These are phyloP conservation scores for Zosterops japonicus DNA, from an alignment of 2,113 vertebrate genomes.

Conservation along the genomic window DNA sequence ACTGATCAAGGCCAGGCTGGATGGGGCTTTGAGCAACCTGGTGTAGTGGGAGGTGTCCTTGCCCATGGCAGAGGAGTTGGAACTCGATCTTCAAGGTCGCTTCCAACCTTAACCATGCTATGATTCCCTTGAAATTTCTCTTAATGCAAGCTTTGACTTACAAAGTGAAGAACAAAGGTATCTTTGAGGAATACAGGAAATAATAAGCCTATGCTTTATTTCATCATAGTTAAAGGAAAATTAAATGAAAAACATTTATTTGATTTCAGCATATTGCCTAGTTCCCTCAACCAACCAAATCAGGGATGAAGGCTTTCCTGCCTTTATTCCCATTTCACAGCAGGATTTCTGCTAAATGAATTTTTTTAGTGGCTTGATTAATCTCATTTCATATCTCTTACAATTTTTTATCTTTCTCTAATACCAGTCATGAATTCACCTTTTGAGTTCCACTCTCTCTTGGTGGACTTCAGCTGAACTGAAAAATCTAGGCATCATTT, in stretches of 20 bases:
- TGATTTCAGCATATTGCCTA: background rate
- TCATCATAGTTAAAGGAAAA: background rate
- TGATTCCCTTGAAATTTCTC: background rate
- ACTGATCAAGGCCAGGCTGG: background rate
- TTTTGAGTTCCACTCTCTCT: background rate
- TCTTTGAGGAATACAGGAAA: background rate
- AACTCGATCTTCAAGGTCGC: background rate
- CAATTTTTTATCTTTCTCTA: background rate
- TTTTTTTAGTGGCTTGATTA: background rate
- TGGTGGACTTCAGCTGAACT: background rate
- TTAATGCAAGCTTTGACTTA: background rate
- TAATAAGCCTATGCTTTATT: background rate
- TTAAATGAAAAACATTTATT: background rate
- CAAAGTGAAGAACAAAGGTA: background rate
- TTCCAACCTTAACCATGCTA: background rate
- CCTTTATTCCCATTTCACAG: background rate
- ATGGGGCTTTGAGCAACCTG: background rate
- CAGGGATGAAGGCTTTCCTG: background rate
- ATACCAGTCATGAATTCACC: background rate
- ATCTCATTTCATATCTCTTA: background rate
- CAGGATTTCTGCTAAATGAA: background rate
- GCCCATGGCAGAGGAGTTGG: background rate
- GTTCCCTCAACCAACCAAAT: accelerated
- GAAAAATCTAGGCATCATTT: background rate
- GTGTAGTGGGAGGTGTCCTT: background rate